phyloP scores from a whole-genome alignment of 2,888 invertebrate species.

The Erannis defoliaria region DNA sequence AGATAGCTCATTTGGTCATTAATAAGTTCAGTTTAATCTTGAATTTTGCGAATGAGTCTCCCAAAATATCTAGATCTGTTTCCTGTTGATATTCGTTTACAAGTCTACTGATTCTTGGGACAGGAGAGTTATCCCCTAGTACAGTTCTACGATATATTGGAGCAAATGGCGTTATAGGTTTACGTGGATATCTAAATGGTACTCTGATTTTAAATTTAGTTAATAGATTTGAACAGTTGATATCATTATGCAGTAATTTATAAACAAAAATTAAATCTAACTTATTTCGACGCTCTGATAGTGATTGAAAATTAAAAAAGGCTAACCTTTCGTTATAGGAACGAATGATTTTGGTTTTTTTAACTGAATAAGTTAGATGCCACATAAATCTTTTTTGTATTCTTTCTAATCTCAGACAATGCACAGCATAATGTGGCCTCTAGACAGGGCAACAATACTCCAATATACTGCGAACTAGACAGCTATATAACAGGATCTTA shows the following conservation, averaged over 20 bases:
- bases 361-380: not conserved
- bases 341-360: not conserved
- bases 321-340: not conserved
- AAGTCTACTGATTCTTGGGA: too few relatives aligned
- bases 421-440: not conserved
- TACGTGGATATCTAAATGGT: too few relatives aligned
- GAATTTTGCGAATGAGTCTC: not conserved
- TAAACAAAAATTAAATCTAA: not conserved
- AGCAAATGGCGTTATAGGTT: too few relatives aligned
- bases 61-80: too few relatives aligned
- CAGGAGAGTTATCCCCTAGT: too few relatives aligned
- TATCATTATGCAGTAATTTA: too few relatives aligned
- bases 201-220: too few relatives aligned
- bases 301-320: not conserved
- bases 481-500: not conserved
- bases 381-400: not conserved
- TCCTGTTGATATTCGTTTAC: too few relatives aligned
- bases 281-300: not conserved
- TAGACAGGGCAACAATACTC: not conserved
- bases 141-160: too few relatives aligned
- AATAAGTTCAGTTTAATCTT: too few relatives aligned
- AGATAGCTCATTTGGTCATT: too few relatives aligned
- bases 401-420: not conserved
- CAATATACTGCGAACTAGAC: not conserved
- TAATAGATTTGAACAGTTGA: too few relatives aligned